Evolutionary conservation across 2,797 vertebrate species (phyloP).

Genomic region (Alcedo atthis): DNA sequence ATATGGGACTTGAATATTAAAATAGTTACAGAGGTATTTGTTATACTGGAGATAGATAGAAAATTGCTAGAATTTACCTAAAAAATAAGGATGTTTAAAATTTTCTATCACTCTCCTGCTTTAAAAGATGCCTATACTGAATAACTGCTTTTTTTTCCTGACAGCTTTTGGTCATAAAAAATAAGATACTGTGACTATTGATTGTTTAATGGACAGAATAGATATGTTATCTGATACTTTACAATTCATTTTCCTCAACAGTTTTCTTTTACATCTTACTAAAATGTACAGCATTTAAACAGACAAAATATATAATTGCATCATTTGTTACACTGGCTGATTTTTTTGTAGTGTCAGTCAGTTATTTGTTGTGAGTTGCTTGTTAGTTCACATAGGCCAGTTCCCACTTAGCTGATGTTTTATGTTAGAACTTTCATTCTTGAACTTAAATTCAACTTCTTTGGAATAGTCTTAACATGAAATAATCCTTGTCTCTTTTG

Average conservation of each 20-base stretch:
- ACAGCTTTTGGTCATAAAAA: background rate
- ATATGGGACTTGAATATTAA: background rate
- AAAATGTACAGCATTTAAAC: background rate
- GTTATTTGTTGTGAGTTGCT: background rate
- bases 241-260: background rate
- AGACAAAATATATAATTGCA: background rate
- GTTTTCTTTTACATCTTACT: background rate
- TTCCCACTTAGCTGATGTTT: background rate
- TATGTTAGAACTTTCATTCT: background rate
- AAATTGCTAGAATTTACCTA: background rate
- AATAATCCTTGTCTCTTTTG: background rate
- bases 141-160: background rate
- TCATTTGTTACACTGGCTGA: background rate
- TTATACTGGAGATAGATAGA: background rate
- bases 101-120: background rate
- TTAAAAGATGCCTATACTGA: background rate
- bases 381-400: background rate
- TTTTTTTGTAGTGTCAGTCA: background rate
- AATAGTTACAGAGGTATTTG: background rate
- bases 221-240: background rate
- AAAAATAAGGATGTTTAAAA: background rate
- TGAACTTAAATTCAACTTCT: background rate
- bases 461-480: background rate
- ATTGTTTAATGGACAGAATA: background rate
- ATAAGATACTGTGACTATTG: background rate